Percentiles rank a stretch among this genome's conserved stretches.
Evolutionary conservation across 2,888 invertebrate genomes (phyloP).

Genomic region (Leucophenga montana): DNA sequence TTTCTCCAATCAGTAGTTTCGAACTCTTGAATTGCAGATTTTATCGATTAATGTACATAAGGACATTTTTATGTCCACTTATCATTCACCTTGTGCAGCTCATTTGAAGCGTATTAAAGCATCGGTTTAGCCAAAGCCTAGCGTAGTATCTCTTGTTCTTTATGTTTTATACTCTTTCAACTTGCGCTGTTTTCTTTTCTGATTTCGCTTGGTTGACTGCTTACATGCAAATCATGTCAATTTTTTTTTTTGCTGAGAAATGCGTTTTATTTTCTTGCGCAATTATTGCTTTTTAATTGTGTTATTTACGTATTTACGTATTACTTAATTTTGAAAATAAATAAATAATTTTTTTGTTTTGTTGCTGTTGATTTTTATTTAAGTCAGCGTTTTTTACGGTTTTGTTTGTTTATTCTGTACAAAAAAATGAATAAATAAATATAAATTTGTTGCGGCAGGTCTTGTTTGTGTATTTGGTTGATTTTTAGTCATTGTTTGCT

Average conservation of each 20-base stretch:
- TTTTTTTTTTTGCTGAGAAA: slow-evolving; percentile 10
- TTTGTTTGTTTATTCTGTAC: slow-evolving; percentile 39
- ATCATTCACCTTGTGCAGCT: no score
- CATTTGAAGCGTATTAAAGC: no score
- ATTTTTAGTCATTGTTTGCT: slow-evolving; percentile 7
- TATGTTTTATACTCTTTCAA: neutral
- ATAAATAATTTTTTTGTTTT: neutral
- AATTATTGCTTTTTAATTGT: slow-evolving; percentile 16
- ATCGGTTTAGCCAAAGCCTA: neutral
- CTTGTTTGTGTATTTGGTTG: slow-evolving; percentile 19
- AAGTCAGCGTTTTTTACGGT: slow-evolving; percentile 21
- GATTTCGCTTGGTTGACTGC: neutral
- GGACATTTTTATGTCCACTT: no score
- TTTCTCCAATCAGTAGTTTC: no score
- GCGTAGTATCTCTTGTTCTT: neutral
- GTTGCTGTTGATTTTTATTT: neutral
- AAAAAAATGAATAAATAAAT: slow-evolving; percentile 24
- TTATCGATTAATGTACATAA: no score
- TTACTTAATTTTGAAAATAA: slow-evolving; percentile 21
- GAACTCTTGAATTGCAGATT: no score
- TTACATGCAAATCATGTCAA: neutral
- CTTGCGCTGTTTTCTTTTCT: neutral
- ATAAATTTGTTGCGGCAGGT: slow-evolving; percentile 50
- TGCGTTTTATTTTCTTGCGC: neutral
- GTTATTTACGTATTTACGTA: slow-evolving; percentile 8